Evolutionary conservation across 2,888 invertebrate genomes (phyloP).

Genomic region (Pterostichus madidus): DNA sequence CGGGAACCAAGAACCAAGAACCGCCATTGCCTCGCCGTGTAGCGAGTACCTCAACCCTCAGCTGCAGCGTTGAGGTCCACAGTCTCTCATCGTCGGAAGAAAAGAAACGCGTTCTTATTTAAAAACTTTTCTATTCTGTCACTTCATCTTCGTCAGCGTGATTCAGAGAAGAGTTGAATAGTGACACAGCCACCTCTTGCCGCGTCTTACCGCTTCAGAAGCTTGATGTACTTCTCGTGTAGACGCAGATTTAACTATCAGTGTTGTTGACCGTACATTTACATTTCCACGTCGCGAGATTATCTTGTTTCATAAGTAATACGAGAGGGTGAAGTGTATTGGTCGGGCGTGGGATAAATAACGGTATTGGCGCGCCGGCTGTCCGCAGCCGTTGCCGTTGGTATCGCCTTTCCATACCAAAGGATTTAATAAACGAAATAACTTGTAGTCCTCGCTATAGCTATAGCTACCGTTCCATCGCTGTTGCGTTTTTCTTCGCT

Average conservation of each 20-base stretch:
- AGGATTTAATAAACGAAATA: conserved; percentile 42
- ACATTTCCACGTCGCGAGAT: not conserved
- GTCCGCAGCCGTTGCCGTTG: conserved; percentile 17
- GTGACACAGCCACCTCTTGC: conserved; percentile 14
- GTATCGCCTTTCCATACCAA: conserved; percentile 37
- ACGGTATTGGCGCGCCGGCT: conserved; percentile 22
- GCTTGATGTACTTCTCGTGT: too few relatives aligned
- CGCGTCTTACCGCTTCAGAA: not conserved
- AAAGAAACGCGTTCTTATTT: conserved; percentile 59
- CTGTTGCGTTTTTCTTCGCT: conserved; percentile 41
- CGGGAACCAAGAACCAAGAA: not conserved
- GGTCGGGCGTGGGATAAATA: not conserved
- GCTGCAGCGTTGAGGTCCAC: not conserved
- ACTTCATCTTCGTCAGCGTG: conserved; percentile 58
- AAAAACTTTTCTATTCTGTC: conserved; percentile 62
- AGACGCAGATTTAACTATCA: too few relatives aligned
- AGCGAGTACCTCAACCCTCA: not conserved
- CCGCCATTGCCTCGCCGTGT: not conserved
- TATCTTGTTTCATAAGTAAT: conserved; percentile 17
- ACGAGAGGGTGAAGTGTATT: not conserved
- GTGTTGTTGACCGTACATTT: too few relatives aligned
- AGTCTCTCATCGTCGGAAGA: conserved; percentile 29
- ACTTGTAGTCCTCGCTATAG: conserved; percentile 19
- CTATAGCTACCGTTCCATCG: conserved; percentile 7
- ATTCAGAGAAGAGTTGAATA: conserved; percentile 37